phyloP scores from a whole-genome alignment of 1,140 invertebrate species.

The Sarcophaga bullata region DNA sequence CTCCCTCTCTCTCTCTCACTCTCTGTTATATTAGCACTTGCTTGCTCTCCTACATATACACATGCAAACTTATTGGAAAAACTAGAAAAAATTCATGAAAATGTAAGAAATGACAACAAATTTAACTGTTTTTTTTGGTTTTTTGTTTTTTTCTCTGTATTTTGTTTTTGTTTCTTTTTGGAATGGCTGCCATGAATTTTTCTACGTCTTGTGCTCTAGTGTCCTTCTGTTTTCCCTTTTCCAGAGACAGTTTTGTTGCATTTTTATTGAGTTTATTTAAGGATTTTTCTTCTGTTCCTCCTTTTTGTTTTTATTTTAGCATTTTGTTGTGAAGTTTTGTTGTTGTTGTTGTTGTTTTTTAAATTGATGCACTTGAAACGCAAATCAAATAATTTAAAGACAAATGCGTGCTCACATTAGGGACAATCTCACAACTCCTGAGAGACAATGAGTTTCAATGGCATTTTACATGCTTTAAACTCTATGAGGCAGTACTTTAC shows the following conservation, averaged over 20 bases:
- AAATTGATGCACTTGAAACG: constrained; percentile 7
- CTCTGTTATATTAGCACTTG: no score
- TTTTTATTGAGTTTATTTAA: neutral
- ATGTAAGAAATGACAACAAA: neutral
- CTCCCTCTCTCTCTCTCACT: no score
- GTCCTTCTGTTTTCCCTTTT: neutral
- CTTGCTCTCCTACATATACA: no score
- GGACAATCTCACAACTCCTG: neutral
- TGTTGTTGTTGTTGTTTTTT: neutral
- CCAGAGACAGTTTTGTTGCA: neutral
- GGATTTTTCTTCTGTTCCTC: neutral
- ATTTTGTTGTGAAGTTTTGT: constrained; percentile 7
- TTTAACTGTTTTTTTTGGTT: neutral
- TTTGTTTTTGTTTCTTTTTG: constrained; percentile 3
- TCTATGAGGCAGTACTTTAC: no score
- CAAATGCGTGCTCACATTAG: neutral
- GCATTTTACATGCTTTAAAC: no score
- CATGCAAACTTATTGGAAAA: no score
- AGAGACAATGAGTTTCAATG: no score
- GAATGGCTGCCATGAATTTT: no score
- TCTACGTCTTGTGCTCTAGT: neutral
- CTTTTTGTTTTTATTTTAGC: neutral
- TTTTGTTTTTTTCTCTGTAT: no score
- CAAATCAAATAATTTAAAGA: constrained; percentile 4
- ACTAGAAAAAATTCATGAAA: no score